Percentiles rank a stretch among this genome's conserved stretches.
These are phyloP conservation scores for Tilapia sparmanii DNA, from an alignment of 2,113 vertebrate genomes.

Conservation along the genomic window DNA sequence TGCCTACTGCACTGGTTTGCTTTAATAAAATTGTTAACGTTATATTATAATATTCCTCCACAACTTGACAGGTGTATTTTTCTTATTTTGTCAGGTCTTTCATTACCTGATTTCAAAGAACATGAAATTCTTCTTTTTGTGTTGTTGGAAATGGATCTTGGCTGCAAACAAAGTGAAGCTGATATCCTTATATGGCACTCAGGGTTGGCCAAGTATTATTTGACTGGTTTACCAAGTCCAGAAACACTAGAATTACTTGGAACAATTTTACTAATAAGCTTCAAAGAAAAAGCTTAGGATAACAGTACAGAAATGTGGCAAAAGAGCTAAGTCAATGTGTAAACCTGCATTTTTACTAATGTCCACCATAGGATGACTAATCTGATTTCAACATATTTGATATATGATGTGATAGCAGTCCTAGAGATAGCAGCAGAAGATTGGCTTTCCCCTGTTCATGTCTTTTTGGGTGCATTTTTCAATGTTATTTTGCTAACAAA, in stretches of 20 bases:
- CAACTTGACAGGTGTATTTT: neutral
- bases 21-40: neutral
- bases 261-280: neutral
- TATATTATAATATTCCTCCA: neutral
- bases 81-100: neutral
- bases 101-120: neutral
- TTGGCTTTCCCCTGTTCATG: neutral
- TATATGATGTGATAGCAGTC: neutral
- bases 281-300: neutral
- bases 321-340: neutral
- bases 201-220: neutral
- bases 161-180: neutral
- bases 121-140: neutral
- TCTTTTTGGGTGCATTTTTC: neutral
- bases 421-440: neutral
- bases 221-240: neutral
- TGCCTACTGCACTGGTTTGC: neutral
- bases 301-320: neutral
- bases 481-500: neutral
- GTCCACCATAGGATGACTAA: neutral
- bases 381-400: neutral
- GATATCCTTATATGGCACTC: neutral
- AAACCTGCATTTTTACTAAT: neutral
- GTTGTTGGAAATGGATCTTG: neutral
- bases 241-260: neutral